Base-by-base conservation (phyloP, 1,140 invertebrate genomes). In the Bombyx mandarina region DNA sequence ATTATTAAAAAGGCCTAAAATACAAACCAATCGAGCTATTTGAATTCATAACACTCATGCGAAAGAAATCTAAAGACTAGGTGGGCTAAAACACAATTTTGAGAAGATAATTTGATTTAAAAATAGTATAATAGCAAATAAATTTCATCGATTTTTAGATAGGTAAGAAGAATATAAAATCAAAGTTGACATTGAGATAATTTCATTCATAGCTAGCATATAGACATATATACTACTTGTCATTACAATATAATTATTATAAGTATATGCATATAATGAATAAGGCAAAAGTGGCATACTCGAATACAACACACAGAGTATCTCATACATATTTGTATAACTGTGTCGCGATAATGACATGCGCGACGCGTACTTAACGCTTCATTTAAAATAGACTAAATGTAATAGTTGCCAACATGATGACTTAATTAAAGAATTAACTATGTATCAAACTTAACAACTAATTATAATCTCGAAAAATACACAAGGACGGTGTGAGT, bases 401-500 rank as follows among this genome's bases (percentile, higher is more conserved):
- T 35, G 66, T 77, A 79, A 77, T 75, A 82, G 82, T 77, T 84
- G 81, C 81, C 78, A 79, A 79, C 73, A 73, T 80, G 68, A 73
- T 76, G 80, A 79, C 62, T 73, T 82, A 80, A 56, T 72, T 71
- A 62, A 67, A 62, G 63, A 81, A 76, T 75, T n/a, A 71, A 69
- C 71, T 76, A 35, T 35, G 26, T 35, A 79, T 77, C 47, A 67
- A 73, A 73, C 77, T 82, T 80, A 77, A 72, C 76, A 74, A 67
- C 69, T 79, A 78, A 68, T 60, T 66, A 83, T 86, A 85, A 85
- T 87, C 84, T 87, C 84, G 72, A 78, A 80, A 79, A 84, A 83
- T 83, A 82, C 77, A 81, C 75, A 82, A 86, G 84, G 84, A 87
- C 84, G 84, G 84, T 86, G 81, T 84, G 84, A 87, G 78, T 82